These are phyloP conservation scores for Argyra leucocephala DNA, from an alignment of 2,888 invertebrate genomes.

Conservation along the genomic window DNA sequence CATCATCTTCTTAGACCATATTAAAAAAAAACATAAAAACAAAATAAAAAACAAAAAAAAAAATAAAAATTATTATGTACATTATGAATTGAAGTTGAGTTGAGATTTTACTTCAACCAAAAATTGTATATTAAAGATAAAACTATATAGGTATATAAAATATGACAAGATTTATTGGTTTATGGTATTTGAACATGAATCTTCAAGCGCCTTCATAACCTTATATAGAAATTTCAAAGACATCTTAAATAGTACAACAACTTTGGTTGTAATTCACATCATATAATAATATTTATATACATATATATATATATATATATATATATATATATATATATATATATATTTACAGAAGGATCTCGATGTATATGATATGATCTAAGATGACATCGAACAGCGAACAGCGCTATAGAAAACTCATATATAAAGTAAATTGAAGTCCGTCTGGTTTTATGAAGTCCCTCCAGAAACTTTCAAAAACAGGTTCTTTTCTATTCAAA, in stretches of 20 bases:
- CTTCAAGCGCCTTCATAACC: constrained; percentile 6
- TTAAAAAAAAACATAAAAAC: neutral
- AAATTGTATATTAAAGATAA: neutral
- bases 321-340: neutral
- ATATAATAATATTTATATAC: neutral
- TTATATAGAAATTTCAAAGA: neutral
- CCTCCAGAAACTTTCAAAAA: no score
- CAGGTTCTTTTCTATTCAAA: no score
- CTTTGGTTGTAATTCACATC: neutral
- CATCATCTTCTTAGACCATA: neutral
- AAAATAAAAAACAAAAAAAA: neutral
- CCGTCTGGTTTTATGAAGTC: no score
- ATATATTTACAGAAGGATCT: no score
- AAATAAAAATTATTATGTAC: neutral
- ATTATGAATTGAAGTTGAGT: neutral
- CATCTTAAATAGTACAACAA: neutral
- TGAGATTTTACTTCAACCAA: neutral
- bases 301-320: no score
- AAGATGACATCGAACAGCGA: no score
- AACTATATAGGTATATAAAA: neutral
- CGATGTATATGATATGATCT: no score
- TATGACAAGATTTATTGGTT: constrained; percentile 6
- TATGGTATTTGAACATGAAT: neutral
- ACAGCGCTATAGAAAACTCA: no score
- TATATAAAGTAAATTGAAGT: no score